phyloP scores from a whole-genome alignment of 2,797 vertebrate species.

The Pseudocheirus occidentalis region DNA sequence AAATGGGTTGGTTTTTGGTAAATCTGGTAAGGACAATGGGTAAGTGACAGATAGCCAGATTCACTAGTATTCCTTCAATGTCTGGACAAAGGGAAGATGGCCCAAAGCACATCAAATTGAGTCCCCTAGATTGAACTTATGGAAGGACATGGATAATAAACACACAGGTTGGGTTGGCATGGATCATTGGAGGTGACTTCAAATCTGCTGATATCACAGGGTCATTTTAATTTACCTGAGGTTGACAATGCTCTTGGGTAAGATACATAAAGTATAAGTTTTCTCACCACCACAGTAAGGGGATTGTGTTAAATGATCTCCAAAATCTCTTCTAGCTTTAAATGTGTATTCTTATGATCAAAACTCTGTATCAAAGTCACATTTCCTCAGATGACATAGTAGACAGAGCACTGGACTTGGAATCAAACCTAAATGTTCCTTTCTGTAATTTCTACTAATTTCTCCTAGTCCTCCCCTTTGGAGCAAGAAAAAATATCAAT shows the following conservation, averaged over 20 bases:
- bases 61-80: background rate
- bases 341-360: too few relatives aligned
- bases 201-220: background rate
- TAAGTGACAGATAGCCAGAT: background rate
- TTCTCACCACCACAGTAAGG: background rate
- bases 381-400: too few relatives aligned
- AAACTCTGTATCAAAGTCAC: too few relatives aligned
- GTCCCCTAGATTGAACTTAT: background rate
- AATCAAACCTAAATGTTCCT: background rate
- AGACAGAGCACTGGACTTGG: background rate
- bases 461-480: background rate
- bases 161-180: background rate
- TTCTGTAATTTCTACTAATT: background rate
- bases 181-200: background rate
- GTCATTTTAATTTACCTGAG: background rate
- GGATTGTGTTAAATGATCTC: too few relatives aligned
- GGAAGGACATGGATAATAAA: background rate
- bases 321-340: too few relatives aligned
- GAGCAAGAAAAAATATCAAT: background rate
- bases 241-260: background rate
- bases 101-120: background rate
- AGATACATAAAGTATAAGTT: background rate
- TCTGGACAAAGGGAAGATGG: background rate
- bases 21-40: background rate
- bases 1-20: too few relatives aligned